phyloP scores from a whole-genome alignment of 2,888 invertebrate species.

The Hypomecis atomaria region DNA sequence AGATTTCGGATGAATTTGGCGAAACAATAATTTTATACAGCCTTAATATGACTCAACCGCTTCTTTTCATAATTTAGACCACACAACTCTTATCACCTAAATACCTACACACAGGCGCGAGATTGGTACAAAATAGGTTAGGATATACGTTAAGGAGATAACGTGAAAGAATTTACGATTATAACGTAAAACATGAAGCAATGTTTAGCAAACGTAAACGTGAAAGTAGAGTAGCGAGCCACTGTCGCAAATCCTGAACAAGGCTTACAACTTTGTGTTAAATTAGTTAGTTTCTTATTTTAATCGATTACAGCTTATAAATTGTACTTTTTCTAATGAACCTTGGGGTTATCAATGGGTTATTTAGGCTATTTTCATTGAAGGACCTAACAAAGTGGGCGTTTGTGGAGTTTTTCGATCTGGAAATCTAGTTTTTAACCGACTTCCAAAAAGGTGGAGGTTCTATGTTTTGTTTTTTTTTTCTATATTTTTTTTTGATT shows the following conservation, averaged over 20 bases:
- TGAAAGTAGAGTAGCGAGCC: not conserved
- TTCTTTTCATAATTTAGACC: constrained; percentile 36
- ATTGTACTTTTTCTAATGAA: not conserved
- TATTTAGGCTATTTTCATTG: not conserved
- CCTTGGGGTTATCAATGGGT: constrained; percentile 8
- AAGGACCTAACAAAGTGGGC: not conserved
- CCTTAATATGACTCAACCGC: constrained; percentile 12
- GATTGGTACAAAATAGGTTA: constrained; percentile 47
- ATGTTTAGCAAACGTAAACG: constrained; percentile 14
- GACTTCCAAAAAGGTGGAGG: no score
- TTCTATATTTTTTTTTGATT: no score
- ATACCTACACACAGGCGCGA: constrained; percentile 37
- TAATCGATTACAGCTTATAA: not conserved
- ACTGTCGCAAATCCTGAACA: not conserved
- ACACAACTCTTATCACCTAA: constrained; percentile 44
- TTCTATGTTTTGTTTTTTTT: no score
- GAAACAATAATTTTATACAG: not conserved
- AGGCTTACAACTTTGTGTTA: not conserved
- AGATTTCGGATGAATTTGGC: no score
- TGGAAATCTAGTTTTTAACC: no score
- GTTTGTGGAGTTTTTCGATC: no score
- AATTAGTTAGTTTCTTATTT: not conserved
- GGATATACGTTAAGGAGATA: constrained; percentile 52
- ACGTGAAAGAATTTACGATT: constrained; percentile 55
- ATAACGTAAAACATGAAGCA: constrained; percentile 15